Evolutionary conservation across 2,888 invertebrate genomes (phyloP).

Genomic region (Scaptomyza tumidula): DNA sequence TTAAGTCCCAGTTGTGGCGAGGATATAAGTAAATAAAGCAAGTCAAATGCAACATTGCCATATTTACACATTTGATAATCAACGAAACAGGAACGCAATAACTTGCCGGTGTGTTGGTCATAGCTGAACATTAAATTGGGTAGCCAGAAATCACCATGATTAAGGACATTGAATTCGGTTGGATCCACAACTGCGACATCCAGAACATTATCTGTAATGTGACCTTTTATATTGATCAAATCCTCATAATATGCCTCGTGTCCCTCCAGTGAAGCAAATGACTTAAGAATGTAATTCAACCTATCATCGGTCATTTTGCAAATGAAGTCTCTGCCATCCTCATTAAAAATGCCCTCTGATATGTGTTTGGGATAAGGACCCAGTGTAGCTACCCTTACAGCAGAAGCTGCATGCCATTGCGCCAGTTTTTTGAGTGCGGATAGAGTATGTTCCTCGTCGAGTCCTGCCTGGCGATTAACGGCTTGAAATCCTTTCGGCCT

Average conservation of each 20-base stretch:
- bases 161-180: conserved; percentile 73
- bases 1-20: conserved; percentile 70
- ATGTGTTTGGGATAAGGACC: conserved; percentile 55
- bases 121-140: conserved; percentile 80
- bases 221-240: conserved; percentile 44
- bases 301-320: conserved; percentile 25
- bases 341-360: conserved; percentile 32
- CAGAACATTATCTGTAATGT: conserved; percentile 20
- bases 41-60: conserved; percentile 66
- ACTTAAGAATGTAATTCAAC: conserved; percentile 29
- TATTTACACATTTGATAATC: conserved; percentile 71
- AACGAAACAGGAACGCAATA: conserved; percentile 62
- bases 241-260: conserved; percentile 60
- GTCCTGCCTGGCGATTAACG: conserved; percentile 65
- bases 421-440: conserved; percentile 75
- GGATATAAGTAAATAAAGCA: conserved; percentile 72
- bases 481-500: conserved; percentile 65
- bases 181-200: conserved; percentile 31
- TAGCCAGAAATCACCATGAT: conserved; percentile 79
- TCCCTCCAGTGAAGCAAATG: conserved; percentile 53
- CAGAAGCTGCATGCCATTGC: conserved; percentile 81
- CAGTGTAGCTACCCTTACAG: conserved; percentile 57
- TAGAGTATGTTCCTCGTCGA: conserved; percentile 73
- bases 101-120: conserved; percentile 52
- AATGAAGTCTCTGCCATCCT: conserved; percentile 29